Evolutionary conservation across 2,797 vertebrate species (phyloP).

Genomic region (Valencia hispanica): DNA sequence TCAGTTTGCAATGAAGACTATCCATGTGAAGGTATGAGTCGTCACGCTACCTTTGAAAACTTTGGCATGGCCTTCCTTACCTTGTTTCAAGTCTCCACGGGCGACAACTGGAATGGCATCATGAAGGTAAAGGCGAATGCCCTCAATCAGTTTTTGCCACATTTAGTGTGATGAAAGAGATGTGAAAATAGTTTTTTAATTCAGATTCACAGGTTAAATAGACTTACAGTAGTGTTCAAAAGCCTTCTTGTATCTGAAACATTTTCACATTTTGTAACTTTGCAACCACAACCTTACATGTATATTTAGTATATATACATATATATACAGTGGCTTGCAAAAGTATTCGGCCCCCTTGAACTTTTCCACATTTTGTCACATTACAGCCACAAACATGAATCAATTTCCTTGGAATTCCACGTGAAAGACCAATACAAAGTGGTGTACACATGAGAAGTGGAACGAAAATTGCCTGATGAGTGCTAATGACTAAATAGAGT

Average conservation of each 20-base stretch:
- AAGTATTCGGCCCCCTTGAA: too few relatives aligned
- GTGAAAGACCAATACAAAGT: too few relatives aligned
- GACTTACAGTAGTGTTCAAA: neutral
- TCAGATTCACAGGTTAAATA: neutral
- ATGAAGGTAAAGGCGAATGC: slow-evolving; percentile 95
- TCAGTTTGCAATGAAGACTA: slow-evolving; percentile 95
- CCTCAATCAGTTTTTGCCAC: neutral
- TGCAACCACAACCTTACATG: neutral
- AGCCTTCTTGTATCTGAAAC: neutral
- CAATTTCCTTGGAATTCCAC: too few relatives aligned
- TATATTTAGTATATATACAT: too few relatives aligned
- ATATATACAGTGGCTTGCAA: too few relatives aligned
- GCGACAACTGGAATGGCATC: slow-evolving; percentile 99
- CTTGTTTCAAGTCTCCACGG: slow-evolving; percentile 96
- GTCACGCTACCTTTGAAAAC: slow-evolving; percentile 97
- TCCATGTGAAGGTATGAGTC: slow-evolving; percentile 97
- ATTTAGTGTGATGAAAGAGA: too few relatives aligned
- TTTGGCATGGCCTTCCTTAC: slow-evolving; percentile 99
- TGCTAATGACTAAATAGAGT: too few relatives aligned
- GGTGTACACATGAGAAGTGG: too few relatives aligned
- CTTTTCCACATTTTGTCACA: too few relatives aligned
- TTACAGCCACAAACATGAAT: too few relatives aligned
- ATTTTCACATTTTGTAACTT: neutral
- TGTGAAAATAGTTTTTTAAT: neutral
- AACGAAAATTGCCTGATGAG: too few relatives aligned